phyloP scores from a whole-genome alignment of 2,797 vertebrate species.

The Nothura maculosa region DNA sequence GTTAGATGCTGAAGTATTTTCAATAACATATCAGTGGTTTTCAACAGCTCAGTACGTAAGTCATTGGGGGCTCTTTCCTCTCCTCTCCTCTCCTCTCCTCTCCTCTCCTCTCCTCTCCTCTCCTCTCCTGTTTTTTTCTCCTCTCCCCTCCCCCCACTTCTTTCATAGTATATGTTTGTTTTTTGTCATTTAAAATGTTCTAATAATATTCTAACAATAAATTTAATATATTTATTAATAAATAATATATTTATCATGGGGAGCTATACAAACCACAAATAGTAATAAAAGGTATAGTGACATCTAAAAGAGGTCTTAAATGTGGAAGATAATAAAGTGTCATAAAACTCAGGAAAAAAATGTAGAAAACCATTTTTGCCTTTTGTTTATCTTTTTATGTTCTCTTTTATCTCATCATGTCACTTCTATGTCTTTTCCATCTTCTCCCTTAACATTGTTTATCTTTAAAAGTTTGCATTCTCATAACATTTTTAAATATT shows the following conservation, averaged over 20 bases:
- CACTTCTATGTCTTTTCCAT: neutral
- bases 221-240: no score
- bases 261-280: neutral
- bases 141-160: no score
- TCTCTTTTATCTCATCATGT: neutral
- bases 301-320: neutral
- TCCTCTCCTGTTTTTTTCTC: neutral
- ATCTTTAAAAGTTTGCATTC: neutral
- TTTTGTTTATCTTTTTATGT: neutral
- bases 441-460: neutral
- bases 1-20: neutral
- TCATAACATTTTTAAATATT: neutral
- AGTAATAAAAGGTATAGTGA: neutral
- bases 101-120: no score
- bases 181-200: neutral
- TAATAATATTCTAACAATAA: no score
- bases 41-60: neutral
- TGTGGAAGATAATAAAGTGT: neutral
- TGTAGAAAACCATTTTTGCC: neutral
- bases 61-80: neutral
- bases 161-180: neutral
- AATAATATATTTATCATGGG: neutral
- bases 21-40: neutral
- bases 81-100: no score
- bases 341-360: neutral